Percentiles rank a stretch among this genome's conserved stretches.
These are phyloP conservation scores for Cololabis saira DNA, from an alignment of 2,113 vertebrate genomes.

Conservation along the genomic window DNA sequence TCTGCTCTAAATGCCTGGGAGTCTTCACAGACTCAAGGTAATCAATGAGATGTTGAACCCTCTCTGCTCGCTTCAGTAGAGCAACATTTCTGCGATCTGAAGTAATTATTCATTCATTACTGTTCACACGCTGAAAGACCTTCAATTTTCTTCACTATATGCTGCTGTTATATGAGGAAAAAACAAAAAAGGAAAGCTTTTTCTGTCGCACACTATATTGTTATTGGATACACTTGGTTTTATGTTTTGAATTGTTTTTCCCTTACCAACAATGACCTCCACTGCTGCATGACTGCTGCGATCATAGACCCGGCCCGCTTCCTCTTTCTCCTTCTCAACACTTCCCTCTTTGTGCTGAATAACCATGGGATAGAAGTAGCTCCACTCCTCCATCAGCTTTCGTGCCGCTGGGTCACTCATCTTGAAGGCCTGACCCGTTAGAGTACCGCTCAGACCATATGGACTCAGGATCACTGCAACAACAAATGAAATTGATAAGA, in stretches of 20 bases:
- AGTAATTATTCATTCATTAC: constrained; percentile 19
- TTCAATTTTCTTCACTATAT: neutral
- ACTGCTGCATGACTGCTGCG: constrained; percentile 92
- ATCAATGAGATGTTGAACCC: constrained; percentile 30
- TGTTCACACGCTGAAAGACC: constrained; percentile 11
- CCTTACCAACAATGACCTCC: constrained; percentile 95
- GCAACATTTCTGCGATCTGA: constrained; percentile 5
- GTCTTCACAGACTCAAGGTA: constrained; percentile 6
- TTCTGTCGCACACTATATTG: no score
- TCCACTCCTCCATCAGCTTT: constrained; percentile 97
- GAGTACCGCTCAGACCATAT: constrained; percentile 92
- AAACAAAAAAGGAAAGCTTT: no score
- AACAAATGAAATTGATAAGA: constrained; percentile 1
- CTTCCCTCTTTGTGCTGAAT: constrained; percentile 79
- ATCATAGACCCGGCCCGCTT: constrained; percentile 84
- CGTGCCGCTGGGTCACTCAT: constrained; percentile 94
- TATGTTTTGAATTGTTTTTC: neutral
- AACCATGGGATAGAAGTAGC: constrained; percentile 97
- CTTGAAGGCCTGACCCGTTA: constrained; percentile 95
- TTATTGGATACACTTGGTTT: no score
- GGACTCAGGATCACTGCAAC: constrained; percentile 92
- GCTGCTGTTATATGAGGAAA: neutral
- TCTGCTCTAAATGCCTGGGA: constrained; percentile 25
- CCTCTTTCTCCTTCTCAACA: constrained; percentile 80
- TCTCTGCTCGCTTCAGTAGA: constrained; percentile 19